Evolutionary conservation across 2,888 invertebrate genomes (phyloP).

Genomic region (Ennomos quercinarius): DNA sequence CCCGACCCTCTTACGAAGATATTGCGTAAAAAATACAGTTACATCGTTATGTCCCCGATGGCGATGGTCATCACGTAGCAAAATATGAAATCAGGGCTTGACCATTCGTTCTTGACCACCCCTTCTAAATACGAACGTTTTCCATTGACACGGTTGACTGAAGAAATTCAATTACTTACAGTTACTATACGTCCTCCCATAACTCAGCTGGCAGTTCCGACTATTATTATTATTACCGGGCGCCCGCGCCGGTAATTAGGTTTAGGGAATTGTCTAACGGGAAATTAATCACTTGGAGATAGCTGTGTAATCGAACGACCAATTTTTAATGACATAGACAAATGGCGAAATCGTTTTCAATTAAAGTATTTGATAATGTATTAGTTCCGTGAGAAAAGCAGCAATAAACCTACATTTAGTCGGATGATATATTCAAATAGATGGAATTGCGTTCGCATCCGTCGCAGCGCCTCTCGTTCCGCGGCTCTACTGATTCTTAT

Average conservation of each 20-base stretch:
- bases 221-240: constrained; percentile 48
- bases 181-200: constrained; percentile 57
- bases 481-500: constrained; percentile 72
- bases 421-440: constrained; percentile 83
- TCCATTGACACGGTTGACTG: constrained; percentile 61
- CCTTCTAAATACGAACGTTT: constrained; percentile 64
- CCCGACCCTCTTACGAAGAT: constrained; percentile 76
- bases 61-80: constrained; percentile 70
- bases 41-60: constrained; percentile 70
- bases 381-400: constrained; percentile 85
- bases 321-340: constrained; percentile 69
- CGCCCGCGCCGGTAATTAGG: constrained; percentile 49
- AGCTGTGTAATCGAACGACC: constrained; percentile 60
- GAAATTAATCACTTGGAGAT: constrained; percentile 56
- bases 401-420: constrained; percentile 84
- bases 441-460: constrained; percentile 81
- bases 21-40: constrained; percentile 79
- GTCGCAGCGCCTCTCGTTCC: constrained; percentile 75
- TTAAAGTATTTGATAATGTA: constrained; percentile 80
- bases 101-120: constrained; percentile 76
- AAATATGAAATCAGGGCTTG: constrained; percentile 74
- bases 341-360: constrained; percentile 80
- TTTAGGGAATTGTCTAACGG: constrained; percentile 57
- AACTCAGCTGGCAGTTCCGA: constrained; percentile 52
- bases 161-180: constrained; percentile 61